Evolutionary conservation across 2,797 vertebrate genomes (phyloP).

Genomic region (Pipistrellus pygmaeus): DNA sequence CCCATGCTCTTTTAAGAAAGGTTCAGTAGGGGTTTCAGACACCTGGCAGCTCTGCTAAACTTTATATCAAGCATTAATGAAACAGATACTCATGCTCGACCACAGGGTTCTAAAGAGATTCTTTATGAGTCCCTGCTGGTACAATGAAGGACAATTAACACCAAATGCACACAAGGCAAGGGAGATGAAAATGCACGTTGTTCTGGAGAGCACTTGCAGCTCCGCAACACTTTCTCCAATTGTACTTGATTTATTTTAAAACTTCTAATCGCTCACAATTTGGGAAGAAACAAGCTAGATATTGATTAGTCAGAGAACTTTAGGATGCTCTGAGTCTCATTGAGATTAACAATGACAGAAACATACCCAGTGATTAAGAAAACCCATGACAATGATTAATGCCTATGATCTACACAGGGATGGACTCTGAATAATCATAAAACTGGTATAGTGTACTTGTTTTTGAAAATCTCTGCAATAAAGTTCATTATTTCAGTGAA

Average conservation of each 20-base stretch:
- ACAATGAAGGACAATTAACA: background rate
- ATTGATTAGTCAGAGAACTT: slow-evolving; percentile 2
- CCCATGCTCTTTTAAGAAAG: slow-evolving; percentile 33
- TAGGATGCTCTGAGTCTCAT: background rate
- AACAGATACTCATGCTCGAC: slow-evolving; percentile 21
- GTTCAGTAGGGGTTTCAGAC: slow-evolving; percentile 4
- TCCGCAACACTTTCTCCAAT: background rate
- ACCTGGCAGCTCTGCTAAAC: slow-evolving; percentile 20
- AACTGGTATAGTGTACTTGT: background rate
- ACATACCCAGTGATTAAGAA: background rate
- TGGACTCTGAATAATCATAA: background rate
- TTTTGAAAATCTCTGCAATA: background rate
- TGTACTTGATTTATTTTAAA: slow-evolving; percentile 48
- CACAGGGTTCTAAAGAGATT: background rate
- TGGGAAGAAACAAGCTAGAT: background rate
- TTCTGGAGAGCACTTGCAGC: background rate
- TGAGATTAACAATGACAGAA: slow-evolving; percentile 49
- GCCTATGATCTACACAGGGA: background rate
- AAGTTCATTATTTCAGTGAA: background rate
- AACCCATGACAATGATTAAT: slow-evolving; percentile 2
- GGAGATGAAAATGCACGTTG: background rate
- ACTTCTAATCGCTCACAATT: slow-evolving; percentile 44
- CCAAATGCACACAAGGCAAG: background rate
- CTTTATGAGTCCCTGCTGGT: background rate
- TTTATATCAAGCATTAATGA: slow-evolving; percentile 45